Conservation (phyloP, 2,888 invertebrate genomes). For the Merodon equestris region DNA sequence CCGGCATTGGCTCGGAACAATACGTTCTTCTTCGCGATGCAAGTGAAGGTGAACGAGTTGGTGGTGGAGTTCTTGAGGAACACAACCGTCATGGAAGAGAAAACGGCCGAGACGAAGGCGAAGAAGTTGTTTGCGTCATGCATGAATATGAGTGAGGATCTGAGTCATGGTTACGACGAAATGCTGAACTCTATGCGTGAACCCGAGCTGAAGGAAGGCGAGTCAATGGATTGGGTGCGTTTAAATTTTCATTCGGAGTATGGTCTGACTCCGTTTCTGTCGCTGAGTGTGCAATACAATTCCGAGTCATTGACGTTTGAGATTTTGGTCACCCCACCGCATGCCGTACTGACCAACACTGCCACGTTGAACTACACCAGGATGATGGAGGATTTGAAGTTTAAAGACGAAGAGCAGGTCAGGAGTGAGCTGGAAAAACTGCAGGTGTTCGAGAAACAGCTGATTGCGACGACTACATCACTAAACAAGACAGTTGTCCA, state of each 20-base stretch:
- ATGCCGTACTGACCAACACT: slow-evolving; percentile 52
- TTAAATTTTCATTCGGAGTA: slow-evolving; percentile 74
- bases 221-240: slow-evolving; percentile 72
- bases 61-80: slow-evolving; percentile 72
- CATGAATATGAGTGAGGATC: slow-evolving; percentile 70
- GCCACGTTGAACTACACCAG: slow-evolving; percentile 70
- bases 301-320: slow-evolving; percentile 71
- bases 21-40: slow-evolving; percentile 73
- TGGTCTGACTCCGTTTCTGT: slow-evolving; percentile 72
- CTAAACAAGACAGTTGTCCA: slow-evolving; percentile 71
- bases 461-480: slow-evolving; percentile 64
- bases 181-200: slow-evolving; percentile 65
- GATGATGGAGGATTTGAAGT: slow-evolving; percentile 71
- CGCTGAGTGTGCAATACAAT: slow-evolving; percentile 72
- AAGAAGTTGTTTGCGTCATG: slow-evolving; percentile 73
- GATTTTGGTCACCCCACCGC: slow-evolving; percentile 69
- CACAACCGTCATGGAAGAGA: slow-evolving; percentile 63
- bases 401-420: slow-evolving; percentile 57
- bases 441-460: slow-evolving; percentile 71
- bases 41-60: slow-evolving; percentile 71
- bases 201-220: slow-evolving; percentile 52
- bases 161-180: slow-evolving; percentile 70
- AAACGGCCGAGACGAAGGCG: slow-evolving; percentile 72
- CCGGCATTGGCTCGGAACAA: slow-evolving; percentile 70
- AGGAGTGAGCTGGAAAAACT: slow-evolving; percentile 67